Conservation (phyloP, 2,797 vertebrate species). For the Sarcoramphus papa region DNA sequence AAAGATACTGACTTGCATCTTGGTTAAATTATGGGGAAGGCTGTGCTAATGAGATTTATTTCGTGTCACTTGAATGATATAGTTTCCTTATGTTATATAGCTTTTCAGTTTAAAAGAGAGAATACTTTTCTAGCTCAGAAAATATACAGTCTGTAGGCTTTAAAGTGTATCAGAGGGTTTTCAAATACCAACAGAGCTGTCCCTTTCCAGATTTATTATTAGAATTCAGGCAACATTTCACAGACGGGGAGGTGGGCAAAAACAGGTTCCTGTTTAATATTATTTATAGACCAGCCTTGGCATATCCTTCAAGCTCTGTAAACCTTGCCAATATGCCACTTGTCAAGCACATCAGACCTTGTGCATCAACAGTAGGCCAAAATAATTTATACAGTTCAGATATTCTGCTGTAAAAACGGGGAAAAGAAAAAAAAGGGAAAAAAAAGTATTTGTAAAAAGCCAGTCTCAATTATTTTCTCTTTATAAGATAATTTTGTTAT, state of each 20-base stretch:
- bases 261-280: slow-evolving; percentile 15
- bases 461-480: not conserved
- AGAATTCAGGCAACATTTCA: slow-evolving; percentile 24
- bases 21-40: slow-evolving; percentile 48
- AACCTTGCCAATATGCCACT: slow-evolving; percentile 12
- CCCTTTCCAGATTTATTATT: slow-evolving; percentile 46
- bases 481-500: not conserved
- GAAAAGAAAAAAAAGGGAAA: rapidly evolving
- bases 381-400: not conserved
- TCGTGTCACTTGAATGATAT: slow-evolving; percentile 16
- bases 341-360: slow-evolving; percentile 5
- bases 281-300: slow-evolving; percentile 52
- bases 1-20: slow-evolving; percentile 40
- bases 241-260: not conserved
- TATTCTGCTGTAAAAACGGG: not conserved
- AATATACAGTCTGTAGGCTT: not conserved
- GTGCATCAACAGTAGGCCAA: not conserved
- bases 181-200: slow-evolving; percentile 33
- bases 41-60: slow-evolving; percentile 51
- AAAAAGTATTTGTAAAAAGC: not conserved
- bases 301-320: slow-evolving; percentile 46
- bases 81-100: slow-evolving; percentile 6
- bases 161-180: not conserved
- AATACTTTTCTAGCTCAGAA: not conserved
- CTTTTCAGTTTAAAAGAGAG: not conserved